phyloP scores from a whole-genome alignment of 2,113 vertebrate genomes.

The Agapornis roseicollis region DNA sequence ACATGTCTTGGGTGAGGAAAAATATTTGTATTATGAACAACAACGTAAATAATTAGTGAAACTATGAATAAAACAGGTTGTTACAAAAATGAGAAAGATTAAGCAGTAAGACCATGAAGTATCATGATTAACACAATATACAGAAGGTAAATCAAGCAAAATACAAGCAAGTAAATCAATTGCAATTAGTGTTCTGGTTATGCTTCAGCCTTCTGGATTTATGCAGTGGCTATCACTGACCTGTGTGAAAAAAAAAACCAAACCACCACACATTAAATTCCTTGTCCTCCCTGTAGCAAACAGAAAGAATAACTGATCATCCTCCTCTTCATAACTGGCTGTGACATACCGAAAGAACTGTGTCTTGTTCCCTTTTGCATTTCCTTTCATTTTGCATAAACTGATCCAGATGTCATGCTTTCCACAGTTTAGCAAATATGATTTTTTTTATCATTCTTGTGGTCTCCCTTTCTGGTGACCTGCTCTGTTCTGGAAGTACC shows the following conservation, averaged over 20 bases:
- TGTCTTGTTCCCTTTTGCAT: neutral
- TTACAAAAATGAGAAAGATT: neutral
- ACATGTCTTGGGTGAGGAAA: neutral
- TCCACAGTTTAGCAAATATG: neutral
- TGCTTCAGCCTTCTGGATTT: neutral
- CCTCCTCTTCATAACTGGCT: neutral
- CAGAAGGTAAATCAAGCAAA: neutral
- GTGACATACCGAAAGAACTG: neutral
- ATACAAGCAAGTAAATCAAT: neutral
- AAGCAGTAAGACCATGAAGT: neutral
- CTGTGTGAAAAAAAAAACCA: neutral
- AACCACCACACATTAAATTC: neutral
- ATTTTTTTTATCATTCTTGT: neutral
- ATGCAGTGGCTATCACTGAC: neutral
- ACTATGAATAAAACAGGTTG: neutral
- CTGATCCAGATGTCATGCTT: neutral
- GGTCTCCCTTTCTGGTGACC: neutral
- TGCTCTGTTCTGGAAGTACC: neutral
- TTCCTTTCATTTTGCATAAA: neutral
- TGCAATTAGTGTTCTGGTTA: neutral
- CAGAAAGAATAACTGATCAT: neutral
- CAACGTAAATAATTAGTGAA: neutral
- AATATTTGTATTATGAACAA: neutral
- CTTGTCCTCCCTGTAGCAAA: neutral
- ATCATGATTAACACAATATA: neutral